These are phyloP conservation scores for Lathronympha strigana DNA, from an alignment of 2,888 invertebrate species.

Conservation along the genomic window DNA sequence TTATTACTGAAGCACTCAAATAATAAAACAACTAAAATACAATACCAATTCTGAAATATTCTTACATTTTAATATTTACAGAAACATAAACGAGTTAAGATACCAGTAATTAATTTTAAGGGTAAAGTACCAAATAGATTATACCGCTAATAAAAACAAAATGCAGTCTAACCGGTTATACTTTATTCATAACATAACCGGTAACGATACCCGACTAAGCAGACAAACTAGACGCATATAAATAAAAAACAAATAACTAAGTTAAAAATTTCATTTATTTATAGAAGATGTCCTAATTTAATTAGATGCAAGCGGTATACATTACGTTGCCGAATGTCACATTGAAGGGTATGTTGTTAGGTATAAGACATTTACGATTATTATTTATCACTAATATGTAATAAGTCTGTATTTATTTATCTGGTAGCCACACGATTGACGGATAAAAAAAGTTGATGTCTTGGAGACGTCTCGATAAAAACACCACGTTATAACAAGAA, in stretches of 20 bases:
- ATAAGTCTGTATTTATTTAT: background rate
- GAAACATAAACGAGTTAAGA: too few relatives aligned
- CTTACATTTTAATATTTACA: too few relatives aligned
- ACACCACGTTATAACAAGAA: background rate
- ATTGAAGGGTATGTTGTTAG: background rate
- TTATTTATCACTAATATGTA: background rate
- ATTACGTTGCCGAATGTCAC: conserved; percentile 10
- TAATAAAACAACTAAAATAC: too few relatives aligned
- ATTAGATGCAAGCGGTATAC: conserved; percentile 20
- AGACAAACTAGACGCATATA: too few relatives aligned
- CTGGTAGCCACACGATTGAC: background rate
- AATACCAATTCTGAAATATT: too few relatives aligned
- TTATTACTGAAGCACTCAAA: too few relatives aligned
- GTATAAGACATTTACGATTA: conserved; percentile 6
- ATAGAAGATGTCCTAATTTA: conserved; percentile 19
- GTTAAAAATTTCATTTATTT: conserved; percentile 43
- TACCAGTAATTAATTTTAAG: too few relatives aligned
- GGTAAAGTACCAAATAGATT: too few relatives aligned
- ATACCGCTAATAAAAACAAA: too few relatives aligned
- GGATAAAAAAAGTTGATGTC: background rate
- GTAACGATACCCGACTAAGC: too few relatives aligned
- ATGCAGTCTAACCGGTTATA: too few relatives aligned
- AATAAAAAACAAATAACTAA: background rate
- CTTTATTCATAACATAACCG: too few relatives aligned
- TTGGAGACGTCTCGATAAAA: background rate